Base-by-base conservation (phyloP, 2,797 vertebrate genomes). In the Linurgus olivaceus region DNA sequence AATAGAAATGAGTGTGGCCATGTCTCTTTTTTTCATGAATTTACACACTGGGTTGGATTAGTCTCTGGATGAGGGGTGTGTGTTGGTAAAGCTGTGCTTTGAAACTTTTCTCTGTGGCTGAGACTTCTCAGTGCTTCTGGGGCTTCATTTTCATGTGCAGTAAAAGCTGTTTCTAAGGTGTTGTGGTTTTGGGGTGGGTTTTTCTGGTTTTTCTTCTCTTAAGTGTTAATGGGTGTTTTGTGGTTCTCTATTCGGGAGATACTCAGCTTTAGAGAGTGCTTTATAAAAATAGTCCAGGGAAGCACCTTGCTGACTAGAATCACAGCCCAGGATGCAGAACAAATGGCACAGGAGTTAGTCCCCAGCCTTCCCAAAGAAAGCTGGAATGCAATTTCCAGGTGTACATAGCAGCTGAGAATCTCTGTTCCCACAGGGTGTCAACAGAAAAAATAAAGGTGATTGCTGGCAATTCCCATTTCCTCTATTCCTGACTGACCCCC, bases 31-130 rank as follows among this genome's bases (percentile, higher is more conserved):
- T 75, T 48, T 63, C 25, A 67, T 74, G 52, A 57, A 52, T 95
- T 87, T 87, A 51, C 76, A 82, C 73, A 90, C 61, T 67, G 79
- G 28, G 10, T 72, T 68, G 82, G 81, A 91, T 96, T 90, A 83
- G 33, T 80, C 26, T 90, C 70, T 4, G 35, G 35, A 67, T 92
- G 79, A 92, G 67, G 14, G 40, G 21, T 7, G 52, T 7, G 33
- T 37, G 28, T 55, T 85, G 70, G 50, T 59, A 67, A 67, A 83
- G 38, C n/a, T 78, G 57, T 2, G 4, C 67, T 93, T 88, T 52
- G 44, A 82, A 92, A 90, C 77, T 90, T 85, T 70, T 31, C 48
- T 45, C 19, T 31, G 14, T 33, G 14, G 66, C 54, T 80, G 35
- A 74, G 42, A 37, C 20, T 54, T 52, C 35, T 89, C 25, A 38